phyloP scores from a whole-genome alignment of 2,797 vertebrate species.

The Esox lucius region DNA sequence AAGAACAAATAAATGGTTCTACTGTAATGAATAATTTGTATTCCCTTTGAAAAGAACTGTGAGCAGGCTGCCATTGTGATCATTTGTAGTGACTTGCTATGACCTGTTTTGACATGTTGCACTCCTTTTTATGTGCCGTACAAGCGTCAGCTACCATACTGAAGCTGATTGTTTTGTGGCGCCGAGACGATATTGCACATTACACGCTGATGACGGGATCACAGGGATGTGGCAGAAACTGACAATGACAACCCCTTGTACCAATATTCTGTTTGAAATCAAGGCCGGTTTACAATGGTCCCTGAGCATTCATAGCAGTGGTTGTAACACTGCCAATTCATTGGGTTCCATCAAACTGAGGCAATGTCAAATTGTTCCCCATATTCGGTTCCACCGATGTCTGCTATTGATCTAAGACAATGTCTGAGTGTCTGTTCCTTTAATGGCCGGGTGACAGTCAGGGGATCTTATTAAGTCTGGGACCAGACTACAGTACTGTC shows the following conservation, averaged over 20 bases:
- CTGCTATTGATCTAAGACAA: constrained; percentile 31
- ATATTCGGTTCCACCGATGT: constrained; percentile 27
- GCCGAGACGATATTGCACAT: not conserved
- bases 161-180: not conserved
- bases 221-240: not conserved
- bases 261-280: not conserved
- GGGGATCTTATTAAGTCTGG: constrained; percentile 41
- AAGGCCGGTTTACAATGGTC: not conserved
- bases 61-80: not conserved
- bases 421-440: constrained; percentile 22
- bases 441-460: constrained; percentile 23
- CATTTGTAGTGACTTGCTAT: not conserved
- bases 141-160: not conserved
- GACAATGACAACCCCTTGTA: not conserved
- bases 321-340: not conserved
- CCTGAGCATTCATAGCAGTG: no score
- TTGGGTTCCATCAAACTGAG: not conserved
- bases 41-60: not conserved
- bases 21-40: not conserved
- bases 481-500: constrained; percentile 33
- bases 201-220: not conserved
- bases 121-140: not conserved
- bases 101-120: not conserved
- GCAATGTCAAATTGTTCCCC: not conserved
- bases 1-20: not conserved